phyloP scores from a whole-genome alignment of 2,797 vertebrate species.

The Cygnus olor region DNA sequence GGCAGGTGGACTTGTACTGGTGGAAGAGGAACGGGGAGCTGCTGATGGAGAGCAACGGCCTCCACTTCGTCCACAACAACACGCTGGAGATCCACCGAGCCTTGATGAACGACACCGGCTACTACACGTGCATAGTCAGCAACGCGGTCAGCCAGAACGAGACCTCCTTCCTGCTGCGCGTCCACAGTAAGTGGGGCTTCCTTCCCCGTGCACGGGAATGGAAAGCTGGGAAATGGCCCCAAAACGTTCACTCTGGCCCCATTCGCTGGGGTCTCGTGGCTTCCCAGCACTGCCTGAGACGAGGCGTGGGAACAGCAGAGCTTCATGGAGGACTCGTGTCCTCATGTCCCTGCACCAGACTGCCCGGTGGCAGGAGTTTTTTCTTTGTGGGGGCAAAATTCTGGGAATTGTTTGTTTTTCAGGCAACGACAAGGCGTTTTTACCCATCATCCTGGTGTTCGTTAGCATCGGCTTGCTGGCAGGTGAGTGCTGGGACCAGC shows the following conservation, averaged over 20 bases:
- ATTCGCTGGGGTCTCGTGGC: not conserved
- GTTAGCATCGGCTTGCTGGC: rapidly evolving
- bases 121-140: not conserved
- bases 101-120: not conserved
- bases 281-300: not conserved
- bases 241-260: rapidly evolving
- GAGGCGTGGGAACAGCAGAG: not conserved
- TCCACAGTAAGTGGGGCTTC: slow-evolving; percentile 19
- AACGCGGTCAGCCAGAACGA: slow-evolving; percentile 14
- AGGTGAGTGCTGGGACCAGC: not conserved
- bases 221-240: rapidly evolving
- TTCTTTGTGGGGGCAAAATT: not conserved
- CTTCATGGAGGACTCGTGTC: not conserved
- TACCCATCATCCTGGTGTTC: not conserved
- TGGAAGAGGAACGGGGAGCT: not conserved
- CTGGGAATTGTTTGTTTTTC: not conserved
- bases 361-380: not conserved
- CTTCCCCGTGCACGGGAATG: rapidly evolving
- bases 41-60: not conserved
- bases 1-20: not conserved
- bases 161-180: slow-evolving; percentile 29
- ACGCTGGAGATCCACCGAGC: not conserved
- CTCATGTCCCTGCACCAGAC: rapidly evolving
- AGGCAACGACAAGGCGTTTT: not conserved
- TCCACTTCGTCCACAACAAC: not conserved